Evolutionary conservation across 2,888 invertebrate genomes (phyloP), one percentile per base, ranked within the genome.

Genomic region (Portevinia maculata): DNA sequence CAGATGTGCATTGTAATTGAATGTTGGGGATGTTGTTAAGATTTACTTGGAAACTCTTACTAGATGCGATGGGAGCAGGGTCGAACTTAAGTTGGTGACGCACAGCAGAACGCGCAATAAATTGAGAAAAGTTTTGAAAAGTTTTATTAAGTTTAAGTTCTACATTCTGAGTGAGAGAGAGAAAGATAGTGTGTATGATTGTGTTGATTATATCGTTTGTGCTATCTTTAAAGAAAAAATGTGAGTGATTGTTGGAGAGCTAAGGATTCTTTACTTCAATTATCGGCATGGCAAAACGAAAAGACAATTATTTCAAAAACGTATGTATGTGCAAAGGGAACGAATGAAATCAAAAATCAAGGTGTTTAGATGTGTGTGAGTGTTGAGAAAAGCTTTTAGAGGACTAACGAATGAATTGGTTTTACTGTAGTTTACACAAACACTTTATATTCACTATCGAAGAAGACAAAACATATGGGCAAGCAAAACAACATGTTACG

Each of bases 21-120:
- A 34, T 19, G 17, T 34, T 48, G 60, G 37, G 39, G 64, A 62
- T 53, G 55, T 60, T 17, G 41, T 59, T 41, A 7, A 46, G 28
- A n/a, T 48, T 85, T 86, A 32, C 83, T 85, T 53, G 81, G 71
- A 9, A 84, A 53, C 37, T 85, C 79, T 86, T 41, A 84, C 86
- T 65, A 87, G 53, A 84, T 86, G 85, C 71, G 86, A 86, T 75
- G 79, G 76, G 57, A 85, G 83, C 70, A 73, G 79, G 69, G 85
- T 74, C 67, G 86, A 84, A 73, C 86, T 86, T 76, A 67, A 6
- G 34, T 83, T 50, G 53, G 39, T 57, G 44, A 11, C 30, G 21
- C 11, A 52, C 57, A 50, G 75, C 70, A 57, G 37, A 55, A 39
- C 46, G 50, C 55, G 57, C 65, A 70, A 64, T 70, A 48, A 71